Conservation (phyloP, 2,888 invertebrate genomes). For the Proisotoma minuta region DNA sequence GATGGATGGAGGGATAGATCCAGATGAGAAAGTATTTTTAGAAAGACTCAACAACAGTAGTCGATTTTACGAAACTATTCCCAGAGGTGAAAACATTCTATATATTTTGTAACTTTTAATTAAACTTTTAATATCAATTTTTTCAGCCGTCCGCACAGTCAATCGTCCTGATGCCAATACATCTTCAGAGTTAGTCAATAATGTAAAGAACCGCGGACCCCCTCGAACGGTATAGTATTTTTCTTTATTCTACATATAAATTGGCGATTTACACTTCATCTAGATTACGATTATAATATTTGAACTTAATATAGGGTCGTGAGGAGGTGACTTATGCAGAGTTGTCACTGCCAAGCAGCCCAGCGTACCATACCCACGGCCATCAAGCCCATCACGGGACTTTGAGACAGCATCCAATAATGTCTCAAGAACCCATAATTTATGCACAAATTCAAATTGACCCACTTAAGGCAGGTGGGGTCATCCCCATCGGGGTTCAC, state of each 20-base stretch:
- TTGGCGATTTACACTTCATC: neutral
- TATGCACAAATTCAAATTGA: slow-evolving; percentile 59
- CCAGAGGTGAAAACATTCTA: too few species aligned
- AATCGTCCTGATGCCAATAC: slow-evolving; percentile 41
- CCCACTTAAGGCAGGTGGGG: slow-evolving; percentile 49
- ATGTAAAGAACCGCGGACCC: slow-evolving; percentile 41
- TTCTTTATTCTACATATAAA: slow-evolving; percentile 1
- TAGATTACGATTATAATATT: neutral
- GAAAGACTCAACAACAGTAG: slow-evolving; percentile 46
- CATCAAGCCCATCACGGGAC: slow-evolving; percentile 14
- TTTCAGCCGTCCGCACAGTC: slow-evolving; percentile 46
- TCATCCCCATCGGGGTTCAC: slow-evolving; percentile 37
- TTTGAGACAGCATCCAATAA: slow-evolving; percentile 43
- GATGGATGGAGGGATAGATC: slow-evolving; percentile 47
- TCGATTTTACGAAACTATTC: slow-evolving; percentile 47
- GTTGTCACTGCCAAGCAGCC: slow-evolving; percentile 53
- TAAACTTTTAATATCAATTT: too few species aligned
- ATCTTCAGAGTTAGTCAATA: slow-evolving; percentile 44
- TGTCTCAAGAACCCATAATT: slow-evolving; percentile 55
- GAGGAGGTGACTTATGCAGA: slow-evolving; percentile 59
- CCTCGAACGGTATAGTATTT: slow-evolving; percentile 35
- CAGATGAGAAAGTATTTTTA: slow-evolving; percentile 47
- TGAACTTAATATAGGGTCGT: slow-evolving; percentile 44
- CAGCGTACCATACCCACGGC: slow-evolving; percentile 41
- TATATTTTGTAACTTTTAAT: too few species aligned